Base-by-base conservation (phyloP, 2,113 vertebrate species). In the Fulmarus glacialis region DNA sequence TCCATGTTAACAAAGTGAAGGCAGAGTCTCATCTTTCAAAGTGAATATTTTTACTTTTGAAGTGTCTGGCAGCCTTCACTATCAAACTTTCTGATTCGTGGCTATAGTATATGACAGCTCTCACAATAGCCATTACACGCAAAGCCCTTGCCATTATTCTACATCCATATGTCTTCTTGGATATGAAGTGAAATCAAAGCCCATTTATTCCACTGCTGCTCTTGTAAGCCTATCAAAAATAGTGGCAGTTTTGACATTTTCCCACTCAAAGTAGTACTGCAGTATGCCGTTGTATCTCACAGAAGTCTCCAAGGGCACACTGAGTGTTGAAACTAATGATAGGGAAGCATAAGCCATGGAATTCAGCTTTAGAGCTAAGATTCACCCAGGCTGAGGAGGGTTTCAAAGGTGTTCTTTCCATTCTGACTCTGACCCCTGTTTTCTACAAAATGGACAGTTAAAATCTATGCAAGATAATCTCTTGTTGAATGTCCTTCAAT, bases 201-300 rank as follows among this genome's bases (percentile, higher is more conserved):
- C 53, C 73, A 91, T 95, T 95, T 96, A 87, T 96, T 96, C 40
- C 2, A 8, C 70, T 82, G 83, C 89, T 89, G 70, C 56, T 94
- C 55, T 90, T 92, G 56, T 91, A 95, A 91, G 77, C 66, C 74
- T 91, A 62, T 96, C 82, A 94, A 94, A 94, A 87, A 82, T 36
- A 53, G 73, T 97, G 91, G 20, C 94, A 95, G 82, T 92, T 95
- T 83, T 96, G 93, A 96, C 90, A 86, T 93, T 94, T 94, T 87
- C 38, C 68, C 62, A 75, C 83, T 92, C 68, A 55, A n/a, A 95
- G 60, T 79, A 67, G 68, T 85, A 30, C 60, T 94, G 20, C 56
- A 79, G 43, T 52, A 20, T 94, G 78, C 78, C 2, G 40, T 68
- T 91, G 63, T 87, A 48, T 91, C 90, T 96, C 62, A 60, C 73